Evolutionary conservation across 2,113 vertebrate species (phyloP), one percentile per base, ranked within the genome.

Genomic region (Phylloscopus trochiloides): DNA sequence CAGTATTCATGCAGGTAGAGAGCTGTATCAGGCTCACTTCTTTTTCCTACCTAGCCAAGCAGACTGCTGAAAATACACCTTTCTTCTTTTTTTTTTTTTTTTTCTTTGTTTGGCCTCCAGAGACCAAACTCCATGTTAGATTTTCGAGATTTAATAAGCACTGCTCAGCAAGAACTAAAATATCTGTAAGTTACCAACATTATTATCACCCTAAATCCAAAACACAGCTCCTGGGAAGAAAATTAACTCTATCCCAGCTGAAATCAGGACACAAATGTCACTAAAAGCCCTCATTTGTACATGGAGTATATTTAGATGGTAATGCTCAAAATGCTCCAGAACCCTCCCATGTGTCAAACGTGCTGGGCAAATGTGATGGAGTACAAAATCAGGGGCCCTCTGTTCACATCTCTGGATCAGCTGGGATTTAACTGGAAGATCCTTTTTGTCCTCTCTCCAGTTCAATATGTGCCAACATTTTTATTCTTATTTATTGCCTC

Each of bases 31-130:
- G 14, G 58, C 26, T 57, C 29, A 17, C 14, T 26, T 65, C 59
- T 62, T 73, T 45, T 82, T 66, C 32, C 26, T 40, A n/a, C 22
- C 50, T 42, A 73, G 70, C 36, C 38, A 66, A 88, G 40, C 6
- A 63, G 73, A 76, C 31, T 36, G 55, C 63, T 65, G 24, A 61
- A 92, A 86, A 92, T 9, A 66, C 0, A 48, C 4, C 24, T 88
- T 55, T 12, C 31, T 57, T 63, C 22, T 22, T 18, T 34, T 38
- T 21, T 32, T n/a, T n/a, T n/a, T 34, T 34, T 34, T 34, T 28
- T n/a, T 47, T 8, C 20, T 82, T 51, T 11, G 14, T 84, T 90
- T 93, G 74, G 29, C n/a, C 29, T 86, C 67, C 71, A 87, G 70
- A 52, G 48, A 59, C 10, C 25, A 79, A 78, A 76, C 19, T 68